Evolutionary conservation across 2,888 invertebrate genomes (phyloP), one percentile per base, ranked within the genome.

Genomic region (Minunthozetes semirufus): DNA sequence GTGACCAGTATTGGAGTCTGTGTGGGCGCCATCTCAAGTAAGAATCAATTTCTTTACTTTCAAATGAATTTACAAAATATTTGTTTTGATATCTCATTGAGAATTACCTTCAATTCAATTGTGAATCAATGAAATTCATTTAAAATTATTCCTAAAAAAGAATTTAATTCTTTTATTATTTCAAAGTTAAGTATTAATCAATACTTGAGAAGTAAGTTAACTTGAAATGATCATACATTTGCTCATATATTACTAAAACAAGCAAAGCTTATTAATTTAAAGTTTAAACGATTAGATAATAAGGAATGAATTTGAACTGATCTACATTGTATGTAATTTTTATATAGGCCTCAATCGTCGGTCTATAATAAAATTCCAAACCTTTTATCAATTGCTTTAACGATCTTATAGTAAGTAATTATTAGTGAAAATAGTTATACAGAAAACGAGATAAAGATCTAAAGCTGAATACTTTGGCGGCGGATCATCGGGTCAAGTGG

Each of bases 1-100:
- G 42, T 68, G 66, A 73, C 63, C 19, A 63, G 61, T 15, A 9
- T 29, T n/a, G 73, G 73, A n/a, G 63, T 73, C 38, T 73, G 73
- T 38, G 50, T 63, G 33, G 73, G 73, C 8, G 73, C 73, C 19
- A 29, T 73, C 17, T 48, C 68, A 11, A 61, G 73, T 73, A 68
- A 42, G 73, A 27, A 13, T 27, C 25, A 9, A 25, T 59, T 17
- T 27, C 25, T 9, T 61, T 4, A 11, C 17, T 27, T 61, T 4
- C 25, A 13, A 38, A 38, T 6, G 8, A 63, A 15, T 38, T 9
- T 4, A 11, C 42, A 42, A 42, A 42, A 33, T 33, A 33, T 3
- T 33, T 33, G n/a, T n/a, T n/a, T n/a, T n/a, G n/a, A n/a, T n/a
- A n/a, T n/a, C n/a, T n/a, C n/a, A n/a, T n/a, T n/a, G n/a, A 33